Evolutionary conservation across 2,888 invertebrate species (phyloP), one percentile per base, ranked within the genome.

Genomic region (Atherix ibis): DNA sequence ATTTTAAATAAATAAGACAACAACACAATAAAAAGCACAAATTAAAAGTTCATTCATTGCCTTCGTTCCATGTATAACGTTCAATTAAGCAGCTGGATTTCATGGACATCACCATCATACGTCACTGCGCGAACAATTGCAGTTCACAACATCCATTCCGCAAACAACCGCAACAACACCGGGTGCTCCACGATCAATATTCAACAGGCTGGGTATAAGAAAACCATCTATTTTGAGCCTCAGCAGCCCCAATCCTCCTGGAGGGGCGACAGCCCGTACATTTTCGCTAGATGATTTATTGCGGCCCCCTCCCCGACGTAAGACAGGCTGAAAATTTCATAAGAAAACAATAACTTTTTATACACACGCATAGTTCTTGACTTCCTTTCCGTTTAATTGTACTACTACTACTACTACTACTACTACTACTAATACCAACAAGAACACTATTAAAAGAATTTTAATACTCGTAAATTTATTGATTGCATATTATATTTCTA

Each of bases 251-350:
- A 55, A 56, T 48, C 53, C 54, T 45, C 48, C 61, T 47, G 64
- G 65, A 48, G 71, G 72, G 62, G 67, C 71, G 52, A 72, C 77
- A 63, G 75, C 76, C 62, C 72, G 81, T 68, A 81, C 82, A 62
- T 81, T 81, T 73, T 81, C 80, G 72, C 73, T 81, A 71, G 82
- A 82, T 72, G 81, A 82, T 76, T 75, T 82, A 66, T 76, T 82
- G 70, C 76, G 78, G 70, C 76, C 78, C 65, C 74, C 73, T 67
- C 73, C 74, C 63, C 73, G 76, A 76, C 78, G 78, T 78, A 79
- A 78, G 76, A 71, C 64, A 56, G 52, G 50, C 51, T 47, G 45
- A 50, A 38, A 30, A 33, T 26, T 33, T n/a, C n/a, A n/a, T n/a
- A n/a, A n/a, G n/a, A 6, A 28, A 28, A 28, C 9, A 5, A 5